Conservation (phyloP, 2,113 vertebrate genomes). For the Ictalurus furcatus region DNA sequence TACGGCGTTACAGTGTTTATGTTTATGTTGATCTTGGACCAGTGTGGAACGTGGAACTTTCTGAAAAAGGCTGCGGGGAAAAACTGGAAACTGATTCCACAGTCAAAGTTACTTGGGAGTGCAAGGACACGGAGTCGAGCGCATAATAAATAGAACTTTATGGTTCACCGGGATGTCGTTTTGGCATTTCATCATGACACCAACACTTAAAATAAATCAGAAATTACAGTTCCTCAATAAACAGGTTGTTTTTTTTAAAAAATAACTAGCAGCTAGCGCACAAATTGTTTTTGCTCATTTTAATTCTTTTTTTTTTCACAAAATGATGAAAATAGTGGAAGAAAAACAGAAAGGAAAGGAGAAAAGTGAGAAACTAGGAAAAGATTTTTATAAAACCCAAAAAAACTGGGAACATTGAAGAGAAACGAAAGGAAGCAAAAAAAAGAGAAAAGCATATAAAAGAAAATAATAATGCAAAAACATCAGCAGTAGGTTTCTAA, state of each 20-base stretch:
- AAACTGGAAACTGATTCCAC: not conserved
- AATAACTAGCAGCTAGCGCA: no score
- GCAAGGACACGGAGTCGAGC: not conserved
- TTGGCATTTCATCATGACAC: not conserved
- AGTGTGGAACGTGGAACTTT: not conserved
- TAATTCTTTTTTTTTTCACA: no score
- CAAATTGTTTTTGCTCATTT: no score
- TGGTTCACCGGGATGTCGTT: not conserved
- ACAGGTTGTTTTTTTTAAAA: not conserved
- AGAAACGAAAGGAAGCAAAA: no score
- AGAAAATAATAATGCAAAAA: not conserved
- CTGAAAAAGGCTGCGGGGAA: not conserved
- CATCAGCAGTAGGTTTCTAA: not conserved
- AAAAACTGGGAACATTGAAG: no score
- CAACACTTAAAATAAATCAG: not conserved
- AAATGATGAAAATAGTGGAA: no score
- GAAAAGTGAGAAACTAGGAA: no score
- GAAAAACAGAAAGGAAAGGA: no score
- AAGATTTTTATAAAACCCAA: no score
- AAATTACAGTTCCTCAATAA: not conserved
- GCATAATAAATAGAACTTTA: not conserved
- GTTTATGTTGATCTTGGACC: not conserved
- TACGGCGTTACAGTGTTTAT: not conserved
- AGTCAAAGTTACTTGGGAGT: not conserved
- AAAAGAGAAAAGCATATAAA: not conserved